Percentiles rank a stretch among this genome's conserved stretches.
Evolutionary conservation across 2,797 vertebrate genomes (phyloP).

Genomic region (Nasua narica): DNA sequence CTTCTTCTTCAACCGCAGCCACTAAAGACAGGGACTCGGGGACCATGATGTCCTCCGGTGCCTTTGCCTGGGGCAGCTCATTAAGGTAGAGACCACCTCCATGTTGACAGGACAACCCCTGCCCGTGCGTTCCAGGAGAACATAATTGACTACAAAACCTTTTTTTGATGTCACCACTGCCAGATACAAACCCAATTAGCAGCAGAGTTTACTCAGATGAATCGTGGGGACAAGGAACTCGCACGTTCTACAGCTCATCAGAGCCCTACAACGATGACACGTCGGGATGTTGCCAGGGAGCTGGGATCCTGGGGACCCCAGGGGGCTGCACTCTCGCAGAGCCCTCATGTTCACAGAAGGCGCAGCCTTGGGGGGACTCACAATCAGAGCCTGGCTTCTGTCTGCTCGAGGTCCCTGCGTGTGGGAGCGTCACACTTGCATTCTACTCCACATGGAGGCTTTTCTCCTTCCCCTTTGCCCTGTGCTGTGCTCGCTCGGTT

Average conservation of each 20-base stretch:
- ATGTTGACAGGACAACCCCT: constrained; percentile 9
- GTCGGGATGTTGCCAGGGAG: constrained; percentile 28
- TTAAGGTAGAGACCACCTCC: constrained; percentile 36
- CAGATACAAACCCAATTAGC: constrained; percentile 65
- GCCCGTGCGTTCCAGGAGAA: constrained; percentile 38
- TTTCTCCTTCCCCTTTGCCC: background rate
- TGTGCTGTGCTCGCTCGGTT: background rate
- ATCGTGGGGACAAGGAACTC: constrained; percentile 15
- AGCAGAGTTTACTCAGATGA: constrained; percentile 30
- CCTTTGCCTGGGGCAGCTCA: constrained; percentile 58
- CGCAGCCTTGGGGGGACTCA: background rate
- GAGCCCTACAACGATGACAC: background rate
- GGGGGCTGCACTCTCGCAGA: background rate
- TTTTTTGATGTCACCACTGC: background rate
- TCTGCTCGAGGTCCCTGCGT: background rate
- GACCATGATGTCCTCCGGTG: constrained; percentile 26
- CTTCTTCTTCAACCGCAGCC: constrained; percentile 53
- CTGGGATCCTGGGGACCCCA: background rate
- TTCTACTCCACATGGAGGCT: background rate
- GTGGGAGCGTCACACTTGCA: background rate
- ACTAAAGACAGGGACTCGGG: background rate
- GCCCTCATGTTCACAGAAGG: background rate
- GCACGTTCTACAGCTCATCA: constrained; percentile 26
- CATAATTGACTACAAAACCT: constrained; percentile 37
- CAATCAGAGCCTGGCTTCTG: background rate